Evolutionary conservation across 2,113 vertebrate genomes (phyloP).

Genomic region (Podarcis muralis): DNA sequence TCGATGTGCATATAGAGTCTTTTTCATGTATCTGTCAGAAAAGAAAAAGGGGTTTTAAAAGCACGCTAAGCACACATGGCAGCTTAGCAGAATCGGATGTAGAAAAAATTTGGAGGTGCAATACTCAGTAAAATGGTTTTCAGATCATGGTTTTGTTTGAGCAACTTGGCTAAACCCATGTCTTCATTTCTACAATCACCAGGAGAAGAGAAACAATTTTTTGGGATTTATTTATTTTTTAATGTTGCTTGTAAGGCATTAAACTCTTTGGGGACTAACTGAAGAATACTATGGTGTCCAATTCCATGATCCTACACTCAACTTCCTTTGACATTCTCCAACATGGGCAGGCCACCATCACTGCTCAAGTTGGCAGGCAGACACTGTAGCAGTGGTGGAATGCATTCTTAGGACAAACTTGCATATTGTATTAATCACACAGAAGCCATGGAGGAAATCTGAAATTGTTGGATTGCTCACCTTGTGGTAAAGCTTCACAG

Average conservation of each 20-base stretch:
- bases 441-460: neutral
- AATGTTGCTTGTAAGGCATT: neutral
- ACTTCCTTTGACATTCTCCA: neutral
- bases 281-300: neutral
- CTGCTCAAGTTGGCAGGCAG: neutral
- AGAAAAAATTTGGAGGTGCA: neutral
- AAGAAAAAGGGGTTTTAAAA: neutral
- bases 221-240: too few species aligned
- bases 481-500: neutral
- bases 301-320: too few species aligned
- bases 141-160: neutral
- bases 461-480: too few species aligned
- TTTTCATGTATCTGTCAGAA: neutral
- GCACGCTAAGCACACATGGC: neutral
- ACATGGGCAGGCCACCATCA: neutral
- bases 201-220: neutral
- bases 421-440: neutral
- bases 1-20: neutral
- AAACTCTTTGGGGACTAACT: neutral
- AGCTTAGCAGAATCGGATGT: slow-evolving; percentile 1
- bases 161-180: neutral
- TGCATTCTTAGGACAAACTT: neutral
- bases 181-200: neutral
- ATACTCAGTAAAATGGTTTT: neutral
- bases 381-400: neutral